A percentile compares a stretch with the other conserved stretches of the same genome.
phyloP scores from a whole-genome alignment of 2,113 vertebrate genomes.

The Corythoichthys haematopterus region DNA sequence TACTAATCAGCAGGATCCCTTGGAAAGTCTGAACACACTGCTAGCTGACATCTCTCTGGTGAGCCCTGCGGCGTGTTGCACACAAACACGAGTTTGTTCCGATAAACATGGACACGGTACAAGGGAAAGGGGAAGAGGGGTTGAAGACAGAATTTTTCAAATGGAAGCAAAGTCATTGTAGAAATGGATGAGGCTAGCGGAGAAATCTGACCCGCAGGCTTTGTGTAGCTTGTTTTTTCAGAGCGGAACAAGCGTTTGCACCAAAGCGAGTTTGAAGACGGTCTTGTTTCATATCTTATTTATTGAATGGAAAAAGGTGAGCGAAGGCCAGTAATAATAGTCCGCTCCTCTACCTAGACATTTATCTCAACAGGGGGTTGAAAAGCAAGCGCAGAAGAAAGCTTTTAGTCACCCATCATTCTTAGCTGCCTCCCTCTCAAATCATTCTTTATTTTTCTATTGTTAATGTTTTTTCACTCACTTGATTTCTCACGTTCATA shows the following conservation, averaged over 20 bases:
- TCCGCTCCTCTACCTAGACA: neutral
- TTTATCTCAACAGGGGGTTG: neutral
- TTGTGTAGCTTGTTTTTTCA: constrained; percentile 1
- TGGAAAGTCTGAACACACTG: constrained; percentile 74
- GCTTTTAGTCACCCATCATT: constrained; percentile 11
- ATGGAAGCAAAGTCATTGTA: neutral
- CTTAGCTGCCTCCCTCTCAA: constrained; percentile 12
- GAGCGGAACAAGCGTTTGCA: constrained; percentile 14
- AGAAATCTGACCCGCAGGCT: constrained; percentile 20
- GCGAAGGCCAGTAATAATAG: neutral
- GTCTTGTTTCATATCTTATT: neutral
- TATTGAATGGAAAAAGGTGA: constrained; percentile 4
- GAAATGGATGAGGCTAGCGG: constrained; percentile 1
- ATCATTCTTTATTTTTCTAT: constrained; percentile 33
- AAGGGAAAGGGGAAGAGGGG: constrained; percentile 11
- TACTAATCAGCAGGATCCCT: constrained; percentile 69
- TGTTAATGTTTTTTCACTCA: constrained; percentile 21
- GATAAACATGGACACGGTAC: constrained; percentile 19
- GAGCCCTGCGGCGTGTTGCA: constrained; percentile 54
- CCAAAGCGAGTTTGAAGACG: constrained; percentile 5
- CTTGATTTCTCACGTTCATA: constrained; percentile 38
- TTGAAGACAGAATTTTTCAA: neutral
- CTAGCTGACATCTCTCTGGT: constrained; percentile 92
- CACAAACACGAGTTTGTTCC: constrained; percentile 9
- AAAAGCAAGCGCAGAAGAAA: constrained; percentile 17